A percentile compares a stretch with the other conserved stretches of the same genome.
These are phyloP conservation scores for Chascanopsetta lugubris DNA, from an alignment of 2,113 vertebrate species.

Conservation along the genomic window DNA sequence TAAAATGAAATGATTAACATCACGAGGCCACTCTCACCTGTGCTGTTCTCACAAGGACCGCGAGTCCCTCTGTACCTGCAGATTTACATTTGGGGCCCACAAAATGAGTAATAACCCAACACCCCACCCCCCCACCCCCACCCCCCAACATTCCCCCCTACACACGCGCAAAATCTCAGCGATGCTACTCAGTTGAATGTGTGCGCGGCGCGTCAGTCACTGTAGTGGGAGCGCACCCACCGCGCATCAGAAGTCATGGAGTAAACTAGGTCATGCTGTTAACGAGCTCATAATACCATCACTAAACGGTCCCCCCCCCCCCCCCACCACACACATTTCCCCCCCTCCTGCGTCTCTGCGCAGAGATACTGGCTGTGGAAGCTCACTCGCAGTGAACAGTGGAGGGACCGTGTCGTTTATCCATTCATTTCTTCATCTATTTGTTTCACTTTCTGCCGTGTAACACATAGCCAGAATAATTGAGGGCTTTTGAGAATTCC, in stretches of 20 bases:
- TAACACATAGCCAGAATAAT: not conserved
- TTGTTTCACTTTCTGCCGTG: not conserved
- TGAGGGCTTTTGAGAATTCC: not conserved
- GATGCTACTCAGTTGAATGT: not conserved
- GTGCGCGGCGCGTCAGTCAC: not conserved
- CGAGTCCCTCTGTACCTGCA: not conserved
- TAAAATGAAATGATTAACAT: not conserved
- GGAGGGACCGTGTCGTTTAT: not conserved
- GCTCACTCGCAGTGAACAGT: not conserved
- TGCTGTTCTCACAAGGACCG: no score
- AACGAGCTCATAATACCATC: not conserved
- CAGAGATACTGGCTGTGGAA: not conserved
- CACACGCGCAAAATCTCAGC: not conserved
- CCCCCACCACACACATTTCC: not conserved
- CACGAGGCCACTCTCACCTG: no score
- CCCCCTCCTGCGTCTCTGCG: not conserved
- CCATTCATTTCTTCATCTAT: no score
- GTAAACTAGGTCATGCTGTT: slow-evolving; percentile 1
- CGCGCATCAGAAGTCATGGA: not conserved
- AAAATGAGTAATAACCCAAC: not conserved
- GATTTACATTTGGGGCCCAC: no score
- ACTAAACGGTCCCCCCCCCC: no score
- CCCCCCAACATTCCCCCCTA: not conserved
- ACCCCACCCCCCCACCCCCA: not conserved
- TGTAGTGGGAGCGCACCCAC: not conserved